These are phyloP conservation scores for Aegithalos caudatus DNA, from an alignment of 2,113 vertebrate species.

Conservation along the genomic window DNA sequence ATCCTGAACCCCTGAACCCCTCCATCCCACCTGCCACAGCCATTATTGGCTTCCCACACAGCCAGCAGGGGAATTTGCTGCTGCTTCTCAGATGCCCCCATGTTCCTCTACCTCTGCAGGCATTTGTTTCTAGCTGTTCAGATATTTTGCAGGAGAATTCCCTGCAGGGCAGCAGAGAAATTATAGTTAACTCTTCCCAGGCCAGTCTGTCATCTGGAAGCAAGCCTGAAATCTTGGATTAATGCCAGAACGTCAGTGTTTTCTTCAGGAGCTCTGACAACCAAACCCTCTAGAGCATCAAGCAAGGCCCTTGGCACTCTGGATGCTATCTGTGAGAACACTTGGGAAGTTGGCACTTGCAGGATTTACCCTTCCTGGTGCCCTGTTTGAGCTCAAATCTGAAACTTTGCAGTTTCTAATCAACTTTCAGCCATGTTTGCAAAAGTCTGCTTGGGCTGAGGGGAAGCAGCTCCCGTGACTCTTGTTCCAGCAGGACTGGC, in stretches of 20 bases:
- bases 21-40: background rate
- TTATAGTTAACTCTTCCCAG: background rate
- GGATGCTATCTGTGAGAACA: background rate
- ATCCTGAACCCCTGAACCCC: background rate
- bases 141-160: background rate
- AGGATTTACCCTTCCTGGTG: background rate
- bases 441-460: background rate
- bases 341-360: background rate
- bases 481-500: rapidly evolving
- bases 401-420: background rate
- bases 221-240: background rate
- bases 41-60: background rate
- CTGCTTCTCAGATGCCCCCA: background rate
- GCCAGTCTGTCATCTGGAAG: background rate
- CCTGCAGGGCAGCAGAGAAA: background rate
- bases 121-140: background rate
- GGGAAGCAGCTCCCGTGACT: background rate
- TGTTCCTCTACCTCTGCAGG: background rate
- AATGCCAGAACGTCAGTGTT: background rate
- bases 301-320: background rate
- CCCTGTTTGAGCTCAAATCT: background rate
- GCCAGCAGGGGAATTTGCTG: background rate
- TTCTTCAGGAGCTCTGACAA: background rate
- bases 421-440: background rate
- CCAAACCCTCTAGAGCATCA: background rate